Evolutionary conservation across 2,888 invertebrate species (phyloP).

Genomic region (Hypomecis punctinalis): DNA sequence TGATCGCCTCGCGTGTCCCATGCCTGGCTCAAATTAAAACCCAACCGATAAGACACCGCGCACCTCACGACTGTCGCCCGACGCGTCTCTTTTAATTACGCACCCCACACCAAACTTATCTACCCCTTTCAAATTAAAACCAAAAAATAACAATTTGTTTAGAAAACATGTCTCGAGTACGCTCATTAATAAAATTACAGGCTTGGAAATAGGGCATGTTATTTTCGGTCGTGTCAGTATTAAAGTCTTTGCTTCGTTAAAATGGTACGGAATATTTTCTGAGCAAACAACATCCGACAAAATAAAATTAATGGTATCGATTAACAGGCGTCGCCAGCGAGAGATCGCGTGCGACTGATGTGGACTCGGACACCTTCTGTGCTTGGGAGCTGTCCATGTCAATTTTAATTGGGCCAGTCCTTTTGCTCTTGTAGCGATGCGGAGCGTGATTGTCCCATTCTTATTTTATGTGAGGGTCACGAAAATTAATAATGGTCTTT

Average conservation of each 20-base stretch:
- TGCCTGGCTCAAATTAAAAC: slow-evolving; percentile 82
- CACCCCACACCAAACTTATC: slow-evolving; percentile 78
- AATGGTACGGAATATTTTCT: slow-evolving; percentile 67
- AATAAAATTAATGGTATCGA: slow-evolving; percentile 81
- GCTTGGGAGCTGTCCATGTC: slow-evolving; percentile 76
- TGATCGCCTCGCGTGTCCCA: slow-evolving; percentile 81
- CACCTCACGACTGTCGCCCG: slow-evolving; percentile 80
- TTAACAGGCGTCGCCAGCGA: slow-evolving; percentile 67
- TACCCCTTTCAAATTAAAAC: slow-evolving; percentile 67
- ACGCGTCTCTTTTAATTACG: slow-evolving; percentile 83
- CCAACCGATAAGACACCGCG: slow-evolving; percentile 78
- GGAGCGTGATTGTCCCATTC: slow-evolving; percentile 66
- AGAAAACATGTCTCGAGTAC: slow-evolving; percentile 27
- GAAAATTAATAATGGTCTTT: slow-evolving; percentile 57
- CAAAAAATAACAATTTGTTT: slow-evolving; percentile 29
- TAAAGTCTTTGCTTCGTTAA: slow-evolving; percentile 56
- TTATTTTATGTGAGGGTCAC: slow-evolving; percentile 76
- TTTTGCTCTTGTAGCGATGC: slow-evolving; percentile 73
- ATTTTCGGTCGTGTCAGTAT: slow-evolving; percentile 42
- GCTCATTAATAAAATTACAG: slow-evolving; percentile 45
- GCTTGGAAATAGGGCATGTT: slow-evolving; percentile 41
- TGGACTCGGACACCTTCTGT: slow-evolving; percentile 65
- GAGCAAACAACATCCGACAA: slow-evolving; percentile 69
- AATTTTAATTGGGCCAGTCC: slow-evolving; percentile 81
- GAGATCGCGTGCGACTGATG: slow-evolving; percentile 82